A percentile compares a stretch with the other conserved stretches of the same genome.
Conservation (phyloP, 2,113 vertebrate species). For the Promerops cafer region DNA sequence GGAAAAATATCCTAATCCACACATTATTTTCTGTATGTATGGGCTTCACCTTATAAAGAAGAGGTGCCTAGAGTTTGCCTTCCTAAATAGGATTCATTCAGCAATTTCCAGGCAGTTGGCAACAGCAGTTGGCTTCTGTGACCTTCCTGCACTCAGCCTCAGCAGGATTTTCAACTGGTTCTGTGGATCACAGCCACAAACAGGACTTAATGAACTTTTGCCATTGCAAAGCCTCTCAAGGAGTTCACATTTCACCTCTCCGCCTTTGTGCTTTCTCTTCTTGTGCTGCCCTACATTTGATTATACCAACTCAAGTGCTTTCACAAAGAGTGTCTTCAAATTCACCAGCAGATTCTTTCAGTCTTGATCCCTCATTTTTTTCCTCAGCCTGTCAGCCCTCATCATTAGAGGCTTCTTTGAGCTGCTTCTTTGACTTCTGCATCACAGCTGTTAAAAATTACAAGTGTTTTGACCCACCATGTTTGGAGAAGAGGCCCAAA, state of each 20-base stretch:
- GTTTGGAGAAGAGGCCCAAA: neutral
- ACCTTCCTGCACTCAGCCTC: neutral
- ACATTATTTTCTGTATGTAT: neutral
- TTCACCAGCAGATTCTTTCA: neutral
- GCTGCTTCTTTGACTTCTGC: neutral
- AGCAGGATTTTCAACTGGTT: neutral
- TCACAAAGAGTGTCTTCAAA: neutral
- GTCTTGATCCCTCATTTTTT: neutral
- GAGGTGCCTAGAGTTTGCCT: neutral
- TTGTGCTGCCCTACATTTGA: neutral
- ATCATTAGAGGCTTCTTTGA: neutral
- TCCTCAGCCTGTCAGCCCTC: neutral
- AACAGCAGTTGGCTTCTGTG: neutral
- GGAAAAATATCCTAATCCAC: neutral
- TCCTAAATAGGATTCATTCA: neutral
- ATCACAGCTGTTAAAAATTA: neutral
- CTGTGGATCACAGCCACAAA: neutral
- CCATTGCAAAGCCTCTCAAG: neutral
- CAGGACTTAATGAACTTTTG: neutral
- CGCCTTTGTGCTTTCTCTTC: neutral
- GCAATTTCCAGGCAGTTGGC: neutral
- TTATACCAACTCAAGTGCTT: neutral
- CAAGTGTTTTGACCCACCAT: neutral
- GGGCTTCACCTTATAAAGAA: neutral
- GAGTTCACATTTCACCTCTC: neutral